phyloP scores from a whole-genome alignment of 64 coral and sea anemone genomes.

The Dendronephthya gigantea region DNA sequence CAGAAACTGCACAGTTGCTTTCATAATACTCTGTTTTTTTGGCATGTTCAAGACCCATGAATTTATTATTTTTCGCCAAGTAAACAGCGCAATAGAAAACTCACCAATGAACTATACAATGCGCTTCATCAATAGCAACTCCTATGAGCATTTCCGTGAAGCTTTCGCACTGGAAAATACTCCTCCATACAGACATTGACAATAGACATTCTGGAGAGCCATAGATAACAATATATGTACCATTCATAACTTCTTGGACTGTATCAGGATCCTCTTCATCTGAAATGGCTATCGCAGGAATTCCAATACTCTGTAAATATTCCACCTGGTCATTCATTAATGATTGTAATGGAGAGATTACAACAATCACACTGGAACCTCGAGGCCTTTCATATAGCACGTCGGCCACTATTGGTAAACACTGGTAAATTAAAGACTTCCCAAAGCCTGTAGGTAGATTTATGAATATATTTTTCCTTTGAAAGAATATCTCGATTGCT shows the following conservation, averaged over 20 bases:
- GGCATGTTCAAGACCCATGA: too few species aligned
- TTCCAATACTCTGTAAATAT: not conserved
- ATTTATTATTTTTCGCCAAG: too few species aligned
- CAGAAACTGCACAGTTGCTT: too few species aligned
- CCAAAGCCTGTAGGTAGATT: not conserved
- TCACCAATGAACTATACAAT: not conserved
- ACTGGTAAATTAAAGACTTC: not conserved
- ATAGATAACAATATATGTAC: not conserved
- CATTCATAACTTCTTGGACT: not conserved
- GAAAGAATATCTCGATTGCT: not conserved
- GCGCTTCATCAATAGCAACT: constrained; percentile 11
- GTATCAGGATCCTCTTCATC: not conserved
- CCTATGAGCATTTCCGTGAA: not conserved
- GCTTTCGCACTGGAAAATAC: not conserved
- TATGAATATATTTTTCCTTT: not conserved
- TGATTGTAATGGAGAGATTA: not conserved
- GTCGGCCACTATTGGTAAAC: not conserved
- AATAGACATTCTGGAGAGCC: not conserved
- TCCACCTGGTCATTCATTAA: constrained; percentile 4
- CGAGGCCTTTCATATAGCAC: constrained; percentile 1
- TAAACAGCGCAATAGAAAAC: not conserved
- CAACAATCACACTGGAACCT: not conserved
- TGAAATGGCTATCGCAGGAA: not conserved
- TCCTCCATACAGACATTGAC: not conserved
- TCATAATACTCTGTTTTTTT: too few species aligned